phyloP scores from a whole-genome alignment of 1,140 invertebrate genomes.

The Tetraneura akinire region DNA sequence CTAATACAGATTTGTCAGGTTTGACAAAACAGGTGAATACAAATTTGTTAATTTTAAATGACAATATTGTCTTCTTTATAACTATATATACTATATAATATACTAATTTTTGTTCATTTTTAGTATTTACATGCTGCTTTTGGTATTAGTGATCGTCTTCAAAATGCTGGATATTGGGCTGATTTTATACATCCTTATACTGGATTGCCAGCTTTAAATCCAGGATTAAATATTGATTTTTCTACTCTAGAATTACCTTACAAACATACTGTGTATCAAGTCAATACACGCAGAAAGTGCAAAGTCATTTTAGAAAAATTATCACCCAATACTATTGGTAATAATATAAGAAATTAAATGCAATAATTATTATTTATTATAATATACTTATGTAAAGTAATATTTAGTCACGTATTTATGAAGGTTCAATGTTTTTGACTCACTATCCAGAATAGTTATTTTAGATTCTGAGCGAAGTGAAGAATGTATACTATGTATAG shows the following conservation, averaged over 20 bases:
- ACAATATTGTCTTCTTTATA: too few species aligned
- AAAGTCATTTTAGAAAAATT: conserved; percentile 40
- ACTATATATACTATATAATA: too few species aligned
- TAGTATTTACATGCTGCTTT: conserved; percentile 58
- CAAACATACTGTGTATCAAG: conserved; percentile 45
- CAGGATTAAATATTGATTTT: conserved; percentile 59
- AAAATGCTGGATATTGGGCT: conserved; percentile 65
- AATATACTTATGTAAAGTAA: too few species aligned
- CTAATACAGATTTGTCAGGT: conserved; percentile 24
- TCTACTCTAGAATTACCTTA: conserved; percentile 56
- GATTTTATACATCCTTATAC: conserved; percentile 72
- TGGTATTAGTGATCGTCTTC: conserved; percentile 57
- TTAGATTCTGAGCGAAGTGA: too few species aligned
- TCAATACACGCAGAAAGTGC: conserved; percentile 29
- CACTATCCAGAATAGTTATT: too few species aligned
- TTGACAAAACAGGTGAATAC: conserved; percentile 40
- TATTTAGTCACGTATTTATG: too few species aligned
- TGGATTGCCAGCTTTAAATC: conserved; percentile 62
- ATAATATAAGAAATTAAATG: neutral
- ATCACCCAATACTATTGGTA: conserved; percentile 37
- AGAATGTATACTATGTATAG: too few species aligned
- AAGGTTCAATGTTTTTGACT: too few species aligned
- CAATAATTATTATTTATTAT: too few species aligned
- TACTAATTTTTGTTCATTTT: conserved; percentile 52
- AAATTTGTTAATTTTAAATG: too few species aligned